A percentile compares a stretch with the other conserved stretches of the same genome.
phyloP scores from a whole-genome alignment of 2,113 vertebrate species.

The Fukomys damarensis region DNA sequence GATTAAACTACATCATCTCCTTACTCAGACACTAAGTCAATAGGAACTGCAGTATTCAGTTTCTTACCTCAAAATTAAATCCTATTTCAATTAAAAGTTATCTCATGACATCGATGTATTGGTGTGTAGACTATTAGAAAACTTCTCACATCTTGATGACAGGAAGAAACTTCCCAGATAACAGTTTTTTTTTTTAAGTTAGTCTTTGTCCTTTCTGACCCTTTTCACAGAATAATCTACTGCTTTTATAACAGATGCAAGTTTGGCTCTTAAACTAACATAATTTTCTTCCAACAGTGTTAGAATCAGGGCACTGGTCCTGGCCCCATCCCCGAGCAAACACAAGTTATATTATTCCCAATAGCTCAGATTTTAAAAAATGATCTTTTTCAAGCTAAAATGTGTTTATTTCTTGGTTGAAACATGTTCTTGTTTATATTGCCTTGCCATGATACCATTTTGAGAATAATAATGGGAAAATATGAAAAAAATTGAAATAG shows the following conservation, averaged over 20 bases:
- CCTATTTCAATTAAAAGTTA: background rate
- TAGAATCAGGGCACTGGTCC: background rate
- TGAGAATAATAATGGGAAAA: slow-evolving; percentile 34
- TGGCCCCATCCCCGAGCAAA: background rate
- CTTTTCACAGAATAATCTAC: slow-evolving; percentile 37
- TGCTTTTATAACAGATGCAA: slow-evolving; percentile 24
- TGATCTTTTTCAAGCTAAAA: background rate
- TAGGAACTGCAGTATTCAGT: background rate
- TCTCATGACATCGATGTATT: background rate
- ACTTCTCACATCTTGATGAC: background rate
- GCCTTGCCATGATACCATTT: slow-evolving; percentile 7
- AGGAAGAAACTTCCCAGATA: background rate
- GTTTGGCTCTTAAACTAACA: slow-evolving; percentile 3
- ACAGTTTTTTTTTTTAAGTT: background rate
- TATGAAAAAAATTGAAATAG: background rate
- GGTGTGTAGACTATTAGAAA: background rate
- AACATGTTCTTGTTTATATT: slow-evolving; percentile 41
- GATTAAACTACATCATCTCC: background rate
- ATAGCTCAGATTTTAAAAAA: background rate
- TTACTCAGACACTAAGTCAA: background rate
- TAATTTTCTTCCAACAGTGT: slow-evolving; percentile 13
- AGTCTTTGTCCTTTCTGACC: background rate
- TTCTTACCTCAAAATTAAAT: slow-evolving; percentile 23
- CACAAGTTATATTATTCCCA: background rate
- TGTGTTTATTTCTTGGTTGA: background rate